A percentile compares a stretch with the other conserved stretches of the same genome.
Evolutionary conservation across 2,888 invertebrate genomes (phyloP).

Genomic region (Acleris cristana): DNA sequence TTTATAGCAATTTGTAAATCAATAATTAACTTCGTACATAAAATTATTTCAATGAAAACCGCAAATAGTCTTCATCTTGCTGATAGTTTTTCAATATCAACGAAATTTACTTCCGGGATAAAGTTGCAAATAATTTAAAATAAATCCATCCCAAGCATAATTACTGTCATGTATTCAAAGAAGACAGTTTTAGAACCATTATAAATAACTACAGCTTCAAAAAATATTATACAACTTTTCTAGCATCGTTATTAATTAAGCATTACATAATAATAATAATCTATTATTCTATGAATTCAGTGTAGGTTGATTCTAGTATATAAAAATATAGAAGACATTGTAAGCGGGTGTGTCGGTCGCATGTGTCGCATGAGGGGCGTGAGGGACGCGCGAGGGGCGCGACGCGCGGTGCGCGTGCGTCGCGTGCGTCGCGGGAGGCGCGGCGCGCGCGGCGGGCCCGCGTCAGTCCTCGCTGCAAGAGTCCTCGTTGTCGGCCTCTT

Average conservation of each 20-base stretch:
- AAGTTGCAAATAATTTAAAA: slow-evolving; percentile 34
- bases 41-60: slow-evolving; percentile 12
- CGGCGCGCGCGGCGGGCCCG: slow-evolving; percentile 51
- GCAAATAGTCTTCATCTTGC: slow-evolving; percentile 16
- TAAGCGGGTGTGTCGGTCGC: slow-evolving; percentile 47
- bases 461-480: slow-evolving; percentile 80
- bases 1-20: slow-evolving; percentile 9
- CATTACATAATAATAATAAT: slow-evolving; percentile 57
- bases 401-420: slow-evolving; percentile 40
- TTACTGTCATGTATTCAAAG: slow-evolving; percentile 31
- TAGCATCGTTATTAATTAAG: slow-evolving; percentile 64
- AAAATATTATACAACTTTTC: slow-evolving; percentile 71
- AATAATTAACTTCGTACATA: slow-evolving; percentile 13
- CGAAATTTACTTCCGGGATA: slow-evolving; percentile 9
- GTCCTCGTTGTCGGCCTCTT: slow-evolving; percentile 87
- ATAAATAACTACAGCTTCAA: slow-evolving; percentile 66
- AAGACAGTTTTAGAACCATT: slow-evolving; percentile 54
- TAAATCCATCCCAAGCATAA: slow-evolving; percentile 35
- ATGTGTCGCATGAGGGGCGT: slow-evolving; percentile 42
- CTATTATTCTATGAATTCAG: slow-evolving; percentile 57
- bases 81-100: slow-evolving; percentile 22
- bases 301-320: slow-evolving; percentile 66
- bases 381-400: slow-evolving; percentile 41
- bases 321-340: slow-evolving; percentile 66
- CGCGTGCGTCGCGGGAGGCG: slow-evolving; percentile 47